These are phyloP conservation scores for Cryptus armator DNA, from an alignment of 2,888 invertebrate genomes.

Conservation along the genomic window DNA sequence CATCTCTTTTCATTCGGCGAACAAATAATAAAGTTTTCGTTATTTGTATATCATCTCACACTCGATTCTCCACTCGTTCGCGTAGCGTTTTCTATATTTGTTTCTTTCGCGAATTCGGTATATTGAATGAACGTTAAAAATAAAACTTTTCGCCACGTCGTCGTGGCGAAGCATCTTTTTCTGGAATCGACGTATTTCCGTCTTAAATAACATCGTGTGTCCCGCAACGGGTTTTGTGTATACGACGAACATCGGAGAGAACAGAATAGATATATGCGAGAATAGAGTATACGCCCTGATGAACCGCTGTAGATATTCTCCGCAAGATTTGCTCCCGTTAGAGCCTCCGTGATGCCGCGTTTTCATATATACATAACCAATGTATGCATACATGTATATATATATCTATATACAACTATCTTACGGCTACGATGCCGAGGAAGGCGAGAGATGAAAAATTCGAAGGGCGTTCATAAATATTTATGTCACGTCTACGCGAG, in stretches of 20 bases:
- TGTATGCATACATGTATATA: background rate
- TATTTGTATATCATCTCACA: background rate
- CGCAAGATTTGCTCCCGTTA: constrained; percentile 8
- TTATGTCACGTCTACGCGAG: constrained; percentile 42
- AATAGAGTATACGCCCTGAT: background rate
- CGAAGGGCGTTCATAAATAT: constrained; percentile 47
- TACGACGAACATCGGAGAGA: background rate
- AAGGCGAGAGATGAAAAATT: constrained; percentile 25
- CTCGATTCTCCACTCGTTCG: background rate
- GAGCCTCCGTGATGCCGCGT: background rate
- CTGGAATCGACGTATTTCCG: background rate
- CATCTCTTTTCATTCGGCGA: background rate
- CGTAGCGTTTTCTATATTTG: background rate
- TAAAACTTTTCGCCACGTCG: background rate
- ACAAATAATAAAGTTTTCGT: background rate
- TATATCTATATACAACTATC: background rate
- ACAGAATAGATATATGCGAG: background rate
- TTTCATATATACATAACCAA: background rate
- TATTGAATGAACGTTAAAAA: constrained; percentile 1
- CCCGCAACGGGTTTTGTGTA: background rate
- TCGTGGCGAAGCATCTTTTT: background rate
- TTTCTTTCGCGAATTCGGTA: background rate
- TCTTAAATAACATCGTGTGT: background rate
- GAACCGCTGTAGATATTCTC: background rate
- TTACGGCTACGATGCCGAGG: background rate